Percentiles rank a stretch among this genome's conserved stretches.
phyloP scores from a whole-genome alignment of 1,140 invertebrate species.

The Bombus impatiens region DNA sequence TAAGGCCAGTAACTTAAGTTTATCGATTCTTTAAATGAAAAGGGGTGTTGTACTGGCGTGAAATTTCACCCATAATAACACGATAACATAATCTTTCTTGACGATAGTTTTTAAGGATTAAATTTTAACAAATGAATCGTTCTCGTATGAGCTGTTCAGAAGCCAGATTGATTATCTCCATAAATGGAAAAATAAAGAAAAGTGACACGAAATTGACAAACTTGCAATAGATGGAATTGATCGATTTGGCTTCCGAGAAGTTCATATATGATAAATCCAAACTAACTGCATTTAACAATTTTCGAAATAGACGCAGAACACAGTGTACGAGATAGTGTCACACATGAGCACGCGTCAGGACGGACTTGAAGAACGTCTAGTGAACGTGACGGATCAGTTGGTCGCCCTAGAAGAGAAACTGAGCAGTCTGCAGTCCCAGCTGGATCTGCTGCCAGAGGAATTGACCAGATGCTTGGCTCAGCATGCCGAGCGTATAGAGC shows the following conservation, averaged over 20 bases:
- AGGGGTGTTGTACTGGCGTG: too few species aligned
- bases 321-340: constrained; percentile 97
- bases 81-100: too few species aligned
- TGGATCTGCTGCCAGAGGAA: constrained; percentile 92
- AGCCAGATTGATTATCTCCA: neutral
- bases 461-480: constrained; percentile 89
- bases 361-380: constrained; percentile 93
- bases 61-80: too few species aligned
- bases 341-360: constrained; percentile 97
- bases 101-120: too few species aligned
- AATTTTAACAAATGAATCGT: too few species aligned
- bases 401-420: constrained; percentile 94
- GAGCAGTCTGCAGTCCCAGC: constrained; percentile 88
- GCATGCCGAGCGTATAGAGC: constrained; percentile 87
- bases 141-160: neutral
- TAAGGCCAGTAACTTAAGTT: too few species aligned
- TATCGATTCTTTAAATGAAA: too few species aligned
- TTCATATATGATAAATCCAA: too few species aligned
- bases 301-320: constrained; percentile 93
- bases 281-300: neutral
- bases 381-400: constrained; percentile 92
- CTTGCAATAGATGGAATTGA: too few species aligned
- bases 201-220: neutral
- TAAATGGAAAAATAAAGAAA: neutral
- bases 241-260: too few species aligned